These are phyloP conservation scores for Poeciliopsis occidentalis DNA, from an alignment of 2,113 vertebrate species.

Conservation along the genomic window DNA sequence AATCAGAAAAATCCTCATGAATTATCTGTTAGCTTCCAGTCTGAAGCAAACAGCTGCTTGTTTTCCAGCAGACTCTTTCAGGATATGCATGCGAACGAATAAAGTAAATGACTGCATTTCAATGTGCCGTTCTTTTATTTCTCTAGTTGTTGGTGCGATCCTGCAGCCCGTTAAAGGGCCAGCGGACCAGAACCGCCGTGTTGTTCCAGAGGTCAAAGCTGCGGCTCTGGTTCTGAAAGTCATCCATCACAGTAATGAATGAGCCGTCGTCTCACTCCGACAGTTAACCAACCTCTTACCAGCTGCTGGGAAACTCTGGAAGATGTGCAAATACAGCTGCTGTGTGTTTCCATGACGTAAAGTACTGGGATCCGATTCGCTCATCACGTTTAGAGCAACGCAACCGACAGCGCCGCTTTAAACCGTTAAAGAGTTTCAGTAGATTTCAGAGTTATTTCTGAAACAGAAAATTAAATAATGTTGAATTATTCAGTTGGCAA, in stretches of 20 bases:
- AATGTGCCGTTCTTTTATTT: not conserved
- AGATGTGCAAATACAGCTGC: constrained; percentile 3
- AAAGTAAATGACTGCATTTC: not conserved
- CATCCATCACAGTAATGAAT: constrained; percentile 37
- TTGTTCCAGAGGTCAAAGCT: not conserved
- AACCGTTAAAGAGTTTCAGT: not conserved
- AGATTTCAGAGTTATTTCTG: not conserved
- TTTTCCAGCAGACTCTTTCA: not conserved
- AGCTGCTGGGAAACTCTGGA: not conserved
- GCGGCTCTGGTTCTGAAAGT: constrained; percentile 29
- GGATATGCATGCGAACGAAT: not conserved
- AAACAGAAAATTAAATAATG: not conserved
- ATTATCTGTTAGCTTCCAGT: not conserved
- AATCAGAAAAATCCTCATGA: not conserved
- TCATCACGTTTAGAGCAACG: not conserved
- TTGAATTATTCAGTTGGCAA: not conserved
- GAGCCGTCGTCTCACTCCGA: constrained; percentile 4
- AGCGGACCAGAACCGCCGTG: not conserved
- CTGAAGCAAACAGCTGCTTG: not conserved
- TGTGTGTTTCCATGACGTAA: not conserved
- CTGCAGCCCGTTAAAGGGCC: not conserved
- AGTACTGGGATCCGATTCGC: not conserved
- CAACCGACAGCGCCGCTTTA: not conserved
- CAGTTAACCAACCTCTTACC: not conserved
- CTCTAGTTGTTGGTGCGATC: not conserved